Conservation (phyloP, 2,888 invertebrate species). For the Phaonia tiefii region DNA sequence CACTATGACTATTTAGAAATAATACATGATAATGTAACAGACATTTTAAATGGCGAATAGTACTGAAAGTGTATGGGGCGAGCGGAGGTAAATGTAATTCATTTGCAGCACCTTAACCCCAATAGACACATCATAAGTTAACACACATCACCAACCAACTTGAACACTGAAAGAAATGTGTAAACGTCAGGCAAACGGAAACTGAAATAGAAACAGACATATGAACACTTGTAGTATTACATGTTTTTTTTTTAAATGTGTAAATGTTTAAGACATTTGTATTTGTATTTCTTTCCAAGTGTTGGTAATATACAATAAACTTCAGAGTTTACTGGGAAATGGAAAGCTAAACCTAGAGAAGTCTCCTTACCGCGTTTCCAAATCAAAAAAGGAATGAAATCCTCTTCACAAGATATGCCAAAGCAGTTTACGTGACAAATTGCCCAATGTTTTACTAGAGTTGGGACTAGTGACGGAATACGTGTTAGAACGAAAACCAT, state of each 20-base stretch:
- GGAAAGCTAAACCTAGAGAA: too few relatives aligned
- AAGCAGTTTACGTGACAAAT: constrained; percentile 59
- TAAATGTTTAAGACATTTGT: too few relatives aligned
- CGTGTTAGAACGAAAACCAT: too few relatives aligned
- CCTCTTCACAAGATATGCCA: constrained; percentile 35
- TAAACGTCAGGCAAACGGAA: neutral
- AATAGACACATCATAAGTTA: constrained; percentile 41
- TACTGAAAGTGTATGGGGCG: neutral
- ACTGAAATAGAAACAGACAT: neutral
- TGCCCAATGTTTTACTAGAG: constrained; percentile 31
- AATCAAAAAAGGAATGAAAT: constrained; percentile 25
- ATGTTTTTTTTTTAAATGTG: too few relatives aligned
- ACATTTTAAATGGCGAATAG: too few relatives aligned
- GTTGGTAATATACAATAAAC: too few relatives aligned
- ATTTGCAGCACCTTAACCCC: constrained; percentile 37
- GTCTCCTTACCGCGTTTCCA: too few relatives aligned
- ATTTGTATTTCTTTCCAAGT: too few relatives aligned
- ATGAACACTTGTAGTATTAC: too few relatives aligned
- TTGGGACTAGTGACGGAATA: too few relatives aligned
- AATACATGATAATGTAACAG: constrained; percentile 1
- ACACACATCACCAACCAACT: constrained; percentile 9
- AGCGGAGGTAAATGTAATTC: constrained; percentile 22
- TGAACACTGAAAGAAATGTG: too few relatives aligned
- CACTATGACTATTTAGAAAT: constrained; percentile 7
- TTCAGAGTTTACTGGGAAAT: too few relatives aligned